Conservation (phyloP, 2,888 invertebrate genomes). For the Hypena proboscidalis region DNA sequence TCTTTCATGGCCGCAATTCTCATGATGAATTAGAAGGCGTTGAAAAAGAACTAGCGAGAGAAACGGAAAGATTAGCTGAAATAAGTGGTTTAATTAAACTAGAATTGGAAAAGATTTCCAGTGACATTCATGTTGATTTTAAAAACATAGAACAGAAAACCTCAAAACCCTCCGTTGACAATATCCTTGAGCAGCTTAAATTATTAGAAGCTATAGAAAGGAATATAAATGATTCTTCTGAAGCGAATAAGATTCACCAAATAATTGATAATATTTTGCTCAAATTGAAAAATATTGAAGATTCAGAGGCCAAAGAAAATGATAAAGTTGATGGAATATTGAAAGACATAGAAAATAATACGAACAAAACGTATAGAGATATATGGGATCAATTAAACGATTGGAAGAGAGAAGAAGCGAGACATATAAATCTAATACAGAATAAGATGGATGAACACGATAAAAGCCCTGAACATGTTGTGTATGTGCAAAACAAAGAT, state of each 20-base stretch:
- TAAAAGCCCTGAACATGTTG: constrained; percentile 8
- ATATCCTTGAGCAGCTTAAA: constrained; percentile 56
- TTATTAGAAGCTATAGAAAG: constrained; percentile 54
- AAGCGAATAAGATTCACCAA: constrained; percentile 52
- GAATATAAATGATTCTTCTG: constrained; percentile 49
- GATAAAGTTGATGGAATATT: constrained; percentile 53
- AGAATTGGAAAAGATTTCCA: constrained; percentile 59
- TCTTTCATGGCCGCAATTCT: constrained; percentile 19
- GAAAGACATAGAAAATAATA: constrained; percentile 43
- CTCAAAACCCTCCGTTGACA: constrained; percentile 47
- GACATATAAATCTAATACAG: constrained; percentile 33
- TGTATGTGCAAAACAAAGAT: not conserved
- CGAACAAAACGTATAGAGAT: constrained; percentile 33
- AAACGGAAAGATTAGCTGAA: constrained; percentile 55
- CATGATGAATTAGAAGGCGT: constrained; percentile 43
- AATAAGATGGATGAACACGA: constrained; percentile 31
- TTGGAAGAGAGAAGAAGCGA: constrained; percentile 45
- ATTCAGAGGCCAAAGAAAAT: constrained; percentile 44
- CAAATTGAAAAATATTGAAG: constrained; percentile 33
- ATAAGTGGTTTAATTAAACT: constrained; percentile 55
- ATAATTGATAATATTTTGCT: constrained; percentile 53
- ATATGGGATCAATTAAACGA: constrained; percentile 41
- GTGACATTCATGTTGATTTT: constrained; percentile 49
- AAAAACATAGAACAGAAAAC: constrained; percentile 34
- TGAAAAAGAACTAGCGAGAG: constrained; percentile 48